Conservation (phyloP, 2,113 vertebrate genomes). For the Bungarus multicinctus region DNA sequence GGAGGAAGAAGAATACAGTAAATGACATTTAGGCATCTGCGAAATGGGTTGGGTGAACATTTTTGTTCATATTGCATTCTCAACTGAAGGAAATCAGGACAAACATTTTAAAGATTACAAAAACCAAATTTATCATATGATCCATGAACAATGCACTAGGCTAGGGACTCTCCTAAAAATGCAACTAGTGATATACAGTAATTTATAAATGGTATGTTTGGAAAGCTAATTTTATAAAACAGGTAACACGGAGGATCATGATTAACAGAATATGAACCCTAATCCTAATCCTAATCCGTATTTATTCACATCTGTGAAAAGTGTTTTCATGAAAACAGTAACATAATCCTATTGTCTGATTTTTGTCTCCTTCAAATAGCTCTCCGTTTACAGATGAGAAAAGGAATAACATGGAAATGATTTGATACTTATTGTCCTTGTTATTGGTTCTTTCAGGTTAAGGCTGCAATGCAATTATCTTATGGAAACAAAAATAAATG, state of each 20-base stretch:
- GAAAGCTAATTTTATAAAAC: not conserved
- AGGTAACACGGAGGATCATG: not conserved
- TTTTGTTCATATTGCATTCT: not conserved
- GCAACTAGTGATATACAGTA: not conserved
- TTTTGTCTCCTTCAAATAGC: not conserved
- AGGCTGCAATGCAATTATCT: not conserved
- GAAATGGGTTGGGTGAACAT: not conserved
- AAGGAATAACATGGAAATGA: not conserved
- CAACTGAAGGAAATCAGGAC: not conserved
- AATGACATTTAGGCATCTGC: not conserved
- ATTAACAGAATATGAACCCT: not conserved
- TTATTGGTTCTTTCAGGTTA: not conserved
- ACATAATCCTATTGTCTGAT: not conserved
- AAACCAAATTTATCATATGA: not conserved
- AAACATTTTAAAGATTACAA: not conserved
- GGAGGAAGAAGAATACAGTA: not conserved
- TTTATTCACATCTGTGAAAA: not conserved
- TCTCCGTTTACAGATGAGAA: not conserved
- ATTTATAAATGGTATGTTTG: not conserved
- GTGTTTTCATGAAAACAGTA: not conserved
- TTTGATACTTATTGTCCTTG: not conserved
- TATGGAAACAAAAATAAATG: not conserved
- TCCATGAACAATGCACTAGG: not conserved
- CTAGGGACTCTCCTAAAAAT: not conserved
- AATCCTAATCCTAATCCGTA: not conserved